phyloP scores from a whole-genome alignment of 2,797 vertebrate genomes.

The Spheniscus humboldti region DNA sequence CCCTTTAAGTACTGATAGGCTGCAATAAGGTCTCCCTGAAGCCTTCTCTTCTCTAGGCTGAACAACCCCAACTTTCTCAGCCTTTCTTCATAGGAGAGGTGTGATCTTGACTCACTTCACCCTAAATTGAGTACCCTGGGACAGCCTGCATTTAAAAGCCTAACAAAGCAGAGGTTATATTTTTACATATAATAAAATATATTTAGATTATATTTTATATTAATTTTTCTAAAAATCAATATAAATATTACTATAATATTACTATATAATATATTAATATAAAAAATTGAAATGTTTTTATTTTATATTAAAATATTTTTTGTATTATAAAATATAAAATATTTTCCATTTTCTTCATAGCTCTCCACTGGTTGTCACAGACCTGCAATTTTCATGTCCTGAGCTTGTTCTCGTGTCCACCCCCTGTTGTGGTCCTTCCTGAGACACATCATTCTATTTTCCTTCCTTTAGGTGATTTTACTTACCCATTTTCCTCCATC shows the following conservation, averaged over 20 bases:
- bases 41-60: too few relatives aligned
- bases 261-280: too few relatives aligned
- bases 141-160: not conserved
- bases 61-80: too few relatives aligned
- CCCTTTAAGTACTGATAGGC: too few relatives aligned
- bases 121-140: not conserved
- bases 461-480: not conserved
- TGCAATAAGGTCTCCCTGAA: too few relatives aligned
- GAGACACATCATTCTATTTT: not conserved
- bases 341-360: not conserved
- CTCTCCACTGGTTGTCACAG: not conserved
- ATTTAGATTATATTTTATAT: too few relatives aligned
- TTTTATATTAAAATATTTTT: too few relatives aligned
- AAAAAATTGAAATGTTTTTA: too few relatives aligned
- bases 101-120: not conserved
- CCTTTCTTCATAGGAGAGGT: too few relatives aligned
- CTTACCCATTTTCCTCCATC: not conserved
- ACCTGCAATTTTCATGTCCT: not conserved
- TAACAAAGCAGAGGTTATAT: not conserved
- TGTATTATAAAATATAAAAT: not conserved
- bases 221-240: too few relatives aligned
- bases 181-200: too few relatives aligned
- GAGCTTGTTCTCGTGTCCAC: not conserved
- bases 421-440: rapidly evolving
- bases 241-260: too few relatives aligned